Percentiles rank a stretch among this genome's conserved stretches.
Conservation (phyloP, 2,113 vertebrate genomes). For the Sclerurus mexicanus region DNA sequence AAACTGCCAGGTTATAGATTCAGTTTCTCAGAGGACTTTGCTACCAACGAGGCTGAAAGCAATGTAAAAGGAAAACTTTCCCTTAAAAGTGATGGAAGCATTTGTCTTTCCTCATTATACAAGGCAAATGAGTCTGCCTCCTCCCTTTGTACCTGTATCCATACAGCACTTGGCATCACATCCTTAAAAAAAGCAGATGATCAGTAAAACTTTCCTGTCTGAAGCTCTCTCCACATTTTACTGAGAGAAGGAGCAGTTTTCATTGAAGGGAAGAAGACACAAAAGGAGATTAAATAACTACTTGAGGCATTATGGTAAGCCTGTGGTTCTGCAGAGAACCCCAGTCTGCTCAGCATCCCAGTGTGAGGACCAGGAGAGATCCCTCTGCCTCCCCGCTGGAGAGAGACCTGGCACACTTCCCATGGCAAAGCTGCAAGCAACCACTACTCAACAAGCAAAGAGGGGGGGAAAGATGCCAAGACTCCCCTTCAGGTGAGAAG, state of each 20-base stretch:
- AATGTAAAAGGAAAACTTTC: neutral
- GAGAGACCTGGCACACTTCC: neutral
- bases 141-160: neutral
- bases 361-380: neutral
- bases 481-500: neutral
- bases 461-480: neutral
- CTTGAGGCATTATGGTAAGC: accelerated
- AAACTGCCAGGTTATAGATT: neutral
- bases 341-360: neutral
- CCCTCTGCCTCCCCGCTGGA: neutral
- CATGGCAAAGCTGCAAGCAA: accelerated
- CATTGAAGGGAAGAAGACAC: neutral
- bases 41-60: neutral
- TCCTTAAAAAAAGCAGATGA: neutral
- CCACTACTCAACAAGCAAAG: neutral
- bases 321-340: neutral
- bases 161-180: neutral
- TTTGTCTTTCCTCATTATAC: neutral
- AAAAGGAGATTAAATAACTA: neutral
- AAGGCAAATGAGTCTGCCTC: neutral
- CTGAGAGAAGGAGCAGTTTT: neutral
- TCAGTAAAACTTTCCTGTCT: neutral
- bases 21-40: neutral
- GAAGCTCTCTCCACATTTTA: neutral
- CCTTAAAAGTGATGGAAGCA: neutral